Percentiles rank a stretch among this genome's conserved stretches.
phyloP scores from a whole-genome alignment of 92 coral and sea anemone genomes.

The Porites rus region DNA sequence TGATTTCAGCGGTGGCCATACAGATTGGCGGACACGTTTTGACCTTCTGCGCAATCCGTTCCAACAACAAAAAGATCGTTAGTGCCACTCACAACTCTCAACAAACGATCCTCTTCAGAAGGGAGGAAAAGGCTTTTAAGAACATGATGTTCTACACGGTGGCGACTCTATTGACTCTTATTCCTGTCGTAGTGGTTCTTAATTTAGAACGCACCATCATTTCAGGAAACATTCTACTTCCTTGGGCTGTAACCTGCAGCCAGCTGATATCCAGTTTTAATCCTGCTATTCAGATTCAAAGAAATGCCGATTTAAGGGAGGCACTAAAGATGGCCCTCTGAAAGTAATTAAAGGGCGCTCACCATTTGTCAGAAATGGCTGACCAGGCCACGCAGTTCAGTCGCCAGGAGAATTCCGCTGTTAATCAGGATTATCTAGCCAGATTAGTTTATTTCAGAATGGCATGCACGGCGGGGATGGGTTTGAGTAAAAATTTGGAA shows the following conservation, averaged over 20 bases:
- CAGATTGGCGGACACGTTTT: conserved; percentile 12
- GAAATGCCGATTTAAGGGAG: neutral
- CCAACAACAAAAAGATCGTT: conserved; percentile 3
- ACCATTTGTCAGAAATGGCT: too few relatives aligned
- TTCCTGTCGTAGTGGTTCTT: neutral
- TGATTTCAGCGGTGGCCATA: neutral
- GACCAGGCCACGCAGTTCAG: too few relatives aligned
- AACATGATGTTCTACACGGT: conserved; percentile 7
- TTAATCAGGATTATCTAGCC: too few relatives aligned
- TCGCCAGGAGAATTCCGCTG: too few relatives aligned
- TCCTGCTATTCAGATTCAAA: conserved; percentile 12
- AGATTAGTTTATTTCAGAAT: too few relatives aligned
- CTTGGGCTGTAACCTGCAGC: neutral
- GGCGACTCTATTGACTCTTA: neutral
- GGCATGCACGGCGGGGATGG: too few relatives aligned
- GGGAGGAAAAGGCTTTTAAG: conserved; percentile 10
- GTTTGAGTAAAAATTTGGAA: too few relatives aligned
- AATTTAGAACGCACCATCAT: neutral
- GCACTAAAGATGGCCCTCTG: neutral
- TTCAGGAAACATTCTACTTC: neutral
- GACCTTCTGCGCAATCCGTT: conserved; percentile 27
- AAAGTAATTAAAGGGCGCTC: neutral
- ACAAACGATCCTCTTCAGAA: neutral
- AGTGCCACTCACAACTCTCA: neutral
- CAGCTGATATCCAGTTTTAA: neutral